Evolutionary conservation across 1,140 invertebrate species (phyloP), one percentile per base, ranked within the genome.

Genomic region (Hyphantria cunea): DNA sequence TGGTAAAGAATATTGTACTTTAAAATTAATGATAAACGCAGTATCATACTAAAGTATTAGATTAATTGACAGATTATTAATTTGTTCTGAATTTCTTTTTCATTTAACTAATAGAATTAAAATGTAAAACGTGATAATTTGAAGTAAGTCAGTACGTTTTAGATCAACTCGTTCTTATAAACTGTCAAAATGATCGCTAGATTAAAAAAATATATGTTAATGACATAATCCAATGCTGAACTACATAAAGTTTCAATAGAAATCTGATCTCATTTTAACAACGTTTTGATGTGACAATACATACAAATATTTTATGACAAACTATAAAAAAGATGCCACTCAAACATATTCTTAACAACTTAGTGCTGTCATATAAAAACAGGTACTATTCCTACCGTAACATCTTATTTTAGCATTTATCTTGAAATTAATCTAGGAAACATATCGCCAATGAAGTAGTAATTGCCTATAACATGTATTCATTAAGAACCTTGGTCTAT

Each of bases 381-480:
- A 50, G 33, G 45, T 17, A 50, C 47, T 42, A 60, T 59, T 59
- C 15, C 15, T 17, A 48, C 45, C 34, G n/a, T 60, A 60, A 50
- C 39, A 37, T 42, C 56, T 60, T 60, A 60, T 60, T 60, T 60
- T 51, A 60, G 48, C 6, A n/a, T 44, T 60, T 60, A 60, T 60
- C 56, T 51, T 33, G 41, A 15, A 13, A 50, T 25, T 31, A 45
- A 60, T 60, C 56, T 50, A 11, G 37, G 17, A 1, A 41, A 1
- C 42, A 51, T 51, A 51, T 32, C 39, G n/a, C 9, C 34, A 33
- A 60, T 51, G 34, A 44, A 60, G 34, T 44, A 60, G 15, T 60
- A 51, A 33, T 44, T 13, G 47, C 25, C 39, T 32, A 42, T 42
- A 51, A 15, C 42, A 41, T 4, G 10, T 59, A 42, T 59, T 50